These are phyloP conservation scores for Lontra canadensis DNA, from an alignment of 2,113 vertebrate species.

Conservation along the genomic window DNA sequence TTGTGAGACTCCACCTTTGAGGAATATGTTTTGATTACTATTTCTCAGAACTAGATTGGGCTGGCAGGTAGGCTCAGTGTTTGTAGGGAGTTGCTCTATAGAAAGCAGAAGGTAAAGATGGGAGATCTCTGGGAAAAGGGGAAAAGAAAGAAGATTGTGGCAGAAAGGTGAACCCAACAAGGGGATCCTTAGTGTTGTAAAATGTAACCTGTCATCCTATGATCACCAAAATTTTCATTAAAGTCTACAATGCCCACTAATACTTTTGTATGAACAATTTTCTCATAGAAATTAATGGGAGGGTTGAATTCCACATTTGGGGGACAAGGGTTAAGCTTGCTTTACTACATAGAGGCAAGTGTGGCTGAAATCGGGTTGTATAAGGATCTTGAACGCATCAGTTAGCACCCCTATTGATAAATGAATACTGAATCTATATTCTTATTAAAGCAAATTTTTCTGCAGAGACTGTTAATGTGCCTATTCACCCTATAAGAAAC, in stretches of 20 bases:
- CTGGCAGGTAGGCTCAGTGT: neutral
- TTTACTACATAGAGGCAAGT: neutral
- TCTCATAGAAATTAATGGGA: neutral
- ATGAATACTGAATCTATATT: neutral
- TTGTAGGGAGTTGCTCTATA: neutral
- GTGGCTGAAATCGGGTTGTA: neutral
- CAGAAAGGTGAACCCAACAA: neutral
- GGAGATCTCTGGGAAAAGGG: neutral
- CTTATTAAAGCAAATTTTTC: conserved; percentile 19
- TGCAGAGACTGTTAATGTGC: neutral
- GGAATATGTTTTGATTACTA: neutral
- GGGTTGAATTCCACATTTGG: neutral
- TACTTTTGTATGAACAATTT: neutral
- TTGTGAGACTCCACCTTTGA: neutral
- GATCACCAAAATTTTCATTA: neutral
- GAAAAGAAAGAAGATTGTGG: neutral
- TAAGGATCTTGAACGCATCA: neutral
- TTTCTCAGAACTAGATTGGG: neutral
- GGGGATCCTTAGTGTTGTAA: neutral
- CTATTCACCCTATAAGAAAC: conserved; percentile 20
- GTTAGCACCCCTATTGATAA: neutral
- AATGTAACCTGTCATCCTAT: neutral
- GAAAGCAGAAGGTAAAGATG: neutral
- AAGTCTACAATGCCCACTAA: neutral
- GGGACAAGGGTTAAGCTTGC: neutral